phyloP scores from a whole-genome alignment of 92 coral and sea anemone species.

The Umimayanthus kanabou region DNA sequence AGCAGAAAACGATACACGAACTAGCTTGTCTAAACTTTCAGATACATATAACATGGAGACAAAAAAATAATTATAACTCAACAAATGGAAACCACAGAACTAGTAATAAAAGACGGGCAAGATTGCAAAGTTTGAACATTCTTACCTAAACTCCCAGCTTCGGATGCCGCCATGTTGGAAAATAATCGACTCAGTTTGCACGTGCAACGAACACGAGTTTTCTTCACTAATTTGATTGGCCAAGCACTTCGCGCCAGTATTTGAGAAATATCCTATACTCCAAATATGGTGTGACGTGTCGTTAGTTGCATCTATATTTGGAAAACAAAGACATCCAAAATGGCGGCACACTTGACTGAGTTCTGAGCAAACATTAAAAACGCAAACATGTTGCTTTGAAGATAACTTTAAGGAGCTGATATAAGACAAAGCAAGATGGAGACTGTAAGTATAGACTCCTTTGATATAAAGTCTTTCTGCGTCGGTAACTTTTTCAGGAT shows the following conservation, averaged over 20 bases:
- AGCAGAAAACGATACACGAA: no score
- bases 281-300: conserved; percentile 37
- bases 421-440: conserved; percentile 20
- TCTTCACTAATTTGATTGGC: conserved; percentile 51
- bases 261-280: background rate
- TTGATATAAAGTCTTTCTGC: background rate
- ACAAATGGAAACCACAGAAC: background rate
- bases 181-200: background rate
- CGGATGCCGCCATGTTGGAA: conserved; percentile 52
- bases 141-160: conserved; percentile 60
- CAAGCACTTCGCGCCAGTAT: conserved; percentile 59
- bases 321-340: background rate
- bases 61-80: background rate
- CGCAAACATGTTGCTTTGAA: background rate
- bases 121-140: background rate
- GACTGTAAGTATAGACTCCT: conserved; percentile 18
- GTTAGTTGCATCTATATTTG: conserved; percentile 37
- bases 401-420: background rate
- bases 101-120: background rate
- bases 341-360: conserved; percentile 18
- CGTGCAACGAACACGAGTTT: conserved; percentile 31
- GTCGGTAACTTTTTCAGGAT: background rate
- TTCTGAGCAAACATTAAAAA: background rate
- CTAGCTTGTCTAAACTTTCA: no score
- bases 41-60: no score